Percentiles rank a stretch among this genome's conserved stretches.
Conservation (phyloP, 2,888 invertebrate genomes). For the Noctuana brunneofusca region DNA sequence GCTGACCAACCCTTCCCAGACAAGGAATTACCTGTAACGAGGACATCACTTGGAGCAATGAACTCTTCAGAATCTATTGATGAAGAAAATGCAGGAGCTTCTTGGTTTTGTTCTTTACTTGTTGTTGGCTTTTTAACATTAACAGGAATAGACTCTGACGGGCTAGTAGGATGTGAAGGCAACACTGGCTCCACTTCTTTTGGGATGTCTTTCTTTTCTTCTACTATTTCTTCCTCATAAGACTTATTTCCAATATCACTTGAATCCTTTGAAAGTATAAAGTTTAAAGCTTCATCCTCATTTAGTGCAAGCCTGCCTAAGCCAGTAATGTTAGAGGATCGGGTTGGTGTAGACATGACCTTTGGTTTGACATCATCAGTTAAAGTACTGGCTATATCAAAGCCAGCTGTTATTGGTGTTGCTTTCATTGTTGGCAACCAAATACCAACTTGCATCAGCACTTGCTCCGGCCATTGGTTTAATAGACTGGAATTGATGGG, state of each 20-base stretch:
- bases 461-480: slow-evolving; percentile 94
- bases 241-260: slow-evolving; percentile 53
- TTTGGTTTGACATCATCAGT: slow-evolving; percentile 76
- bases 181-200: slow-evolving; percentile 40
- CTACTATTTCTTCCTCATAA: slow-evolving; percentile 28
- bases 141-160: slow-evolving; percentile 40
- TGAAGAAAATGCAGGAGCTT: slow-evolving; percentile 56
- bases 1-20: slow-evolving; percentile 86
- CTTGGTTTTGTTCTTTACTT: slow-evolving; percentile 53
- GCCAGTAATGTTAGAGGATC: slow-evolving; percentile 60
- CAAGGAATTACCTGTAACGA: slow-evolving; percentile 85
- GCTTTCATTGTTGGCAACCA: slow-evolving; percentile 92
- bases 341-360: slow-evolving; percentile 63
- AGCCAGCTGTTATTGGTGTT: slow-evolving; percentile 88
- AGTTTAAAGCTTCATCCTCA: slow-evolving; percentile 88
- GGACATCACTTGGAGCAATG: slow-evolving; percentile 57
- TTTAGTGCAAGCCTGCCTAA: slow-evolving; percentile 81
- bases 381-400: slow-evolving; percentile 89
- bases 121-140: slow-evolving; percentile 61
- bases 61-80: slow-evolving; percentile 65
- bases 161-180: slow-evolving; percentile 40
- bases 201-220: slow-evolving; percentile 30
- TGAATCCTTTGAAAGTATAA: slow-evolving; percentile 83
- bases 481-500: slow-evolving; percentile 93
- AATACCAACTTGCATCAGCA: slow-evolving; percentile 91